phyloP scores from a whole-genome alignment of 2,888 invertebrate genomes.

The Dryocosmus kuriphilus region DNA sequence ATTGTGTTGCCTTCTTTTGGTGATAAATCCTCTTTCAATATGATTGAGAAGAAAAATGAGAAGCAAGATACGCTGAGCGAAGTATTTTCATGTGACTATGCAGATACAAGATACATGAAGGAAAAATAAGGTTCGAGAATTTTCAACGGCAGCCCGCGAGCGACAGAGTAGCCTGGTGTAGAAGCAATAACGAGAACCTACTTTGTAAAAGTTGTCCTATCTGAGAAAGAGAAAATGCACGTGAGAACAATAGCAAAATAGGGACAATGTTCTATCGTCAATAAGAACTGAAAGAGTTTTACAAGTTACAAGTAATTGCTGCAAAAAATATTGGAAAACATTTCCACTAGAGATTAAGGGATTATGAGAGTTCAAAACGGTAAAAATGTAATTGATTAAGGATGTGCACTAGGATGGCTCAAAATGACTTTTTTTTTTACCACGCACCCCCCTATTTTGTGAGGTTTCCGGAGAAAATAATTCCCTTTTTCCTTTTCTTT shows the following conservation, averaged over 20 bases:
- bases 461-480: too few relatives aligned
- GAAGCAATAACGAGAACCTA: slow-evolving; percentile 57
- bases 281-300: background rate
- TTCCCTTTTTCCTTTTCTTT: too few relatives aligned
- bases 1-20: background rate
- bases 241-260: slow-evolving; percentile 10
- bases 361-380: too few relatives aligned
- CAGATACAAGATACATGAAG: slow-evolving; percentile 25
- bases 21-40: background rate
- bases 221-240: slow-evolving; percentile 45
- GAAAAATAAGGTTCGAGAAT: slow-evolving; percentile 23
- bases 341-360: too few relatives aligned
- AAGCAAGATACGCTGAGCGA: slow-evolving; percentile 2
- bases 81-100: background rate
- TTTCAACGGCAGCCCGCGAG: slow-evolving; percentile 44
- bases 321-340: background rate
- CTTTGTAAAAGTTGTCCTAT: slow-evolving; percentile 53
- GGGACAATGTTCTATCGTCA: background rate
- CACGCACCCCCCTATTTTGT: too few relatives aligned
- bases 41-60: slow-evolving; percentile 7
- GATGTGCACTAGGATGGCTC: too few relatives aligned
- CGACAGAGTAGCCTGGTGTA: slow-evolving; percentile 53
- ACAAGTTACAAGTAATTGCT: background rate
- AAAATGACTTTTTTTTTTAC: too few relatives aligned
- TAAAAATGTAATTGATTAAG: too few relatives aligned